Evolutionary conservation across 2,113 vertebrate species (phyloP).

Genomic region (Corythaeola cristata): DNA sequence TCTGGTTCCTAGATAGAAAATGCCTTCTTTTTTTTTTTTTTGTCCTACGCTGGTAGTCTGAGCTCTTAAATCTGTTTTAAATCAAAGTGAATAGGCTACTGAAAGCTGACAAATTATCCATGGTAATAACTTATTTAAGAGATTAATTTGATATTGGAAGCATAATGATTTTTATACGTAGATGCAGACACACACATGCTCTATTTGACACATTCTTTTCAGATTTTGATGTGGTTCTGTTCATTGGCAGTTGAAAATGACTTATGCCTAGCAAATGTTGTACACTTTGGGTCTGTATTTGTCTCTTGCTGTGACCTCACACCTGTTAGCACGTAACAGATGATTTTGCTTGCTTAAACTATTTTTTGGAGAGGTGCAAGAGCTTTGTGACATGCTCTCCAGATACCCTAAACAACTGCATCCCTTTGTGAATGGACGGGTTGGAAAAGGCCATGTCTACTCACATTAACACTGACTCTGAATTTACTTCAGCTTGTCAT

Average conservation of each 20-base stretch:
- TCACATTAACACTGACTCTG: background rate
- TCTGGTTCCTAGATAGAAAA: background rate
- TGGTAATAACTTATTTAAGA: background rate
- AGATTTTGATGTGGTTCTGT: background rate
- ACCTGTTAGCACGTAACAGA: background rate
- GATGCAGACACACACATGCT: background rate
- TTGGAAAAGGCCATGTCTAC: background rate
- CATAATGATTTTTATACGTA: background rate
- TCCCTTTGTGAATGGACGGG: background rate
- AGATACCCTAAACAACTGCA: background rate
- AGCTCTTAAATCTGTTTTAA: background rate
- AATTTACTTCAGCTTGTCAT: slow-evolving; percentile 19
- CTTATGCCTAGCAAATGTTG: background rate
- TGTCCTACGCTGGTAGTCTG: background rate
- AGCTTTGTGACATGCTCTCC: background rate
- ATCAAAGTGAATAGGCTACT: background rate
- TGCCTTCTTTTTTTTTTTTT: background rate
- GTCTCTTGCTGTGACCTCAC: background rate
- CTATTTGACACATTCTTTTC: background rate
- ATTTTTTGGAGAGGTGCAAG: background rate
- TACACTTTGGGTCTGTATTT: background rate
- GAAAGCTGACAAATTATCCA: background rate
- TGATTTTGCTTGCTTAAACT: background rate
- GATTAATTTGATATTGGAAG: background rate
- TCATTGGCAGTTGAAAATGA: background rate